Evolutionary conservation across 1,140 invertebrate species (phyloP), one percentile per base, ranked within the genome.

Genomic region (Aphelenchoides fujianensis): DNA sequence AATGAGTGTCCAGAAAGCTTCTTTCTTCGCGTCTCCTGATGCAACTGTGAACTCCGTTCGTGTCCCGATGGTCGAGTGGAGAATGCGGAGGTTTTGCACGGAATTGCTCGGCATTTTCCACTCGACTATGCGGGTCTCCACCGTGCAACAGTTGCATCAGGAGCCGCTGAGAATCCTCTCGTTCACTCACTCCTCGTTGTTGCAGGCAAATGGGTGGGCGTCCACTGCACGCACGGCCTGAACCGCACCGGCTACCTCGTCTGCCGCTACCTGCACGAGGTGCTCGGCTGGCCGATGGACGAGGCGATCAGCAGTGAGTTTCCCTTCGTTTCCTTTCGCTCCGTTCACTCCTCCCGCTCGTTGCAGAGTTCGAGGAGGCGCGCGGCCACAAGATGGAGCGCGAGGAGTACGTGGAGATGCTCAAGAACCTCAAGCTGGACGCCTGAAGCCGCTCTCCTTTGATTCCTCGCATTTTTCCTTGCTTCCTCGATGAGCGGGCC

Each of bases 221-320:
- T 94, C 27, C 92, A 94, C 82, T 94, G 92, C 84, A 94, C 92
- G 0, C 92, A 94, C 83, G 92, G 92, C 7, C 86, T 94, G 2
- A 94, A 95, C 84, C 88, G 92, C 68, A 92, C 92, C 1, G 92
- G 92, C 0, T 94, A 92, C 82, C 88, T 94, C 67, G 89, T 94
- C 63, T 94, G 92, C 77, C 81, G 85, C 78, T 87, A 80, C 70
- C 70, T 75, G 23, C 57, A 70, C 16, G 62, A 55, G 34, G 30
- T 28, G 16, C 31, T 71, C 28, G 71, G 71, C n/a, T 34, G 30
- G 1, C 12, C 62, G 34, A 34, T 61, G 19, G 34, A 59, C 31
- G 69, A 66, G 36, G 71, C 71, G 37, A 30, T 73, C 28, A 0
- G 55, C 2, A 53, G 52, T 53, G 27, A 53, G 52, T 53, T 27